Percentiles rank a stretch among this genome's conserved stretches.
Evolutionary conservation across 2,113 vertebrate genomes (phyloP).

Genomic region (Butastur rufipennis): DNA sequence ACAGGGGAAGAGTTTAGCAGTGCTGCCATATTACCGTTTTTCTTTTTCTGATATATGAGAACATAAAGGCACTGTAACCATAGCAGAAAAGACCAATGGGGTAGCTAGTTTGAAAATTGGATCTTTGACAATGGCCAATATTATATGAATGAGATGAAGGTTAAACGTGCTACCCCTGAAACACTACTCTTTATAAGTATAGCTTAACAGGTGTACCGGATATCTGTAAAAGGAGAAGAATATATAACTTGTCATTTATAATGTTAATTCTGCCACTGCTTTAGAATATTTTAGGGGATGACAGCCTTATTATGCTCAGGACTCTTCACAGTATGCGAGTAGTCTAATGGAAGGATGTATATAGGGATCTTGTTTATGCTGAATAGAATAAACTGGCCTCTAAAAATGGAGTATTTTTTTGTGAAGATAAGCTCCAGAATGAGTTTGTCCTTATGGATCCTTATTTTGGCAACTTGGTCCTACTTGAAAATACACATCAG

Average conservation of each 20-base stretch:
- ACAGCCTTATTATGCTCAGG: background rate
- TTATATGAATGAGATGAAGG: background rate
- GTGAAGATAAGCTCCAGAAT: background rate
- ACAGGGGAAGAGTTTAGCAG: background rate
- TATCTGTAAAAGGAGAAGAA: background rate
- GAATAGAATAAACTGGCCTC: background rate
- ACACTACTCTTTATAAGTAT: background rate
- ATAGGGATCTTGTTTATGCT: background rate
- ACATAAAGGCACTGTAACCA: background rate
- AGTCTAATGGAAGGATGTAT: background rate
- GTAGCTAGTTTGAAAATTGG: background rate
- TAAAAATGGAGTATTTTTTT: background rate
- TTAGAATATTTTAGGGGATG: background rate
- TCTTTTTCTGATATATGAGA: background rate
- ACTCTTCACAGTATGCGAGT: background rate
- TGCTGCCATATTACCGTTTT: background rate
- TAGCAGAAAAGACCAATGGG: background rate
- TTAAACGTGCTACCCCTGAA: background rate
- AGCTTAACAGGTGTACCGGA: background rate
- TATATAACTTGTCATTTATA: background rate
- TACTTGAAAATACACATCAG: background rate
- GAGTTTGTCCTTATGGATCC: background rate
- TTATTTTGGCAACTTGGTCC: background rate
- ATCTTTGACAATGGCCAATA: background rate
- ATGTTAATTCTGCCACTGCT: background rate